Base-by-base conservation (phyloP, 2,797 vertebrate species). In the Ispidina lecontei region DNA sequence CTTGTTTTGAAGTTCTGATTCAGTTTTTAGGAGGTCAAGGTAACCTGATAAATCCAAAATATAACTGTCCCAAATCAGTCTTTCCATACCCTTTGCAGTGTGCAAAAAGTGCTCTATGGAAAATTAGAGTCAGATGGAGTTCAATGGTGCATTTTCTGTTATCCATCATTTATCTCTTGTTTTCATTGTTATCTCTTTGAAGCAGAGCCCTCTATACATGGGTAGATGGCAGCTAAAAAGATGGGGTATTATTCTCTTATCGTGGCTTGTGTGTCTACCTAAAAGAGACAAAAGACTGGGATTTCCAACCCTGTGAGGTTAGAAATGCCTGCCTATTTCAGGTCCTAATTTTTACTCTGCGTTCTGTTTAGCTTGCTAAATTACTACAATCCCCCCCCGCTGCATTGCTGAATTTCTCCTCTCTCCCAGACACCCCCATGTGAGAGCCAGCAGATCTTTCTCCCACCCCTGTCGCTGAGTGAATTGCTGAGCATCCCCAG, bases 121-220 rank as follows among this genome's bases (percentile, higher is more conserved):
- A 92, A 84, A 84, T 65, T 10, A 47, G 73, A 73, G 55, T 84
- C 85, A 69, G 47, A 51, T 75, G 73, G 47, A 88, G 25, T 72
- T 84, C 26, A 47, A 5, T 81, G 63, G 20, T 75, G 29, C 6
- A 0, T 74, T 91, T 93, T 92, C 44, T 74, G 43, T 91, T 86
- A 55, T 31, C 41, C n/a, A 20, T 41, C 67, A 31, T 58, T 72
- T 75, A 81, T 75, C 70, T 77, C 2, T 1, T 72, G 19, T 55
- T 84, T 52, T 70, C n/a, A 46, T 17, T 90, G 39, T 80, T 81
- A 71, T 59, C 35, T 60, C 67, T 86, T 81, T 73, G 68, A 88
- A 73, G 56, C 52, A 88, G 47, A 91, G 64, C n/a, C 55, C 59
- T 87, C 49, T 73, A 15, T 52, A 29, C 54, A 23, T 31, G 55